Conservation (phyloP, 1,140 invertebrate species). For the Chrysomallon squamiferum region DNA sequence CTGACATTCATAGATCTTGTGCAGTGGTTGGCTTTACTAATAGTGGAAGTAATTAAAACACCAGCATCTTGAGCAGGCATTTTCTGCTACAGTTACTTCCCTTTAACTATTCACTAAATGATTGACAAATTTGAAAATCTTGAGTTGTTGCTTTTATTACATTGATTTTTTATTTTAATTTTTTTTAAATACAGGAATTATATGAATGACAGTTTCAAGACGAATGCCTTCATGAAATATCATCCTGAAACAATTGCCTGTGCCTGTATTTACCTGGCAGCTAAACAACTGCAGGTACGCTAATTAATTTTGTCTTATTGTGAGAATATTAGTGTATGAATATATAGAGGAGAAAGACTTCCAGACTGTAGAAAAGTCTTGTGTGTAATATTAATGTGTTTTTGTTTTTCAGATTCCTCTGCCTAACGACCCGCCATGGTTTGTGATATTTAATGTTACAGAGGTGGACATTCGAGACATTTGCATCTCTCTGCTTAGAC, state of each 20-base stretch:
- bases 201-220: conserved; percentile 98
- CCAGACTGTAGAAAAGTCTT: neutral
- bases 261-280: conserved; percentile 96
- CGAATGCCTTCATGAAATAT: conserved; percentile 95
- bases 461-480: conserved; percentile 87
- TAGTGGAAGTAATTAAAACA: too few relatives aligned
- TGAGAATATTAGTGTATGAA: too few relatives aligned
- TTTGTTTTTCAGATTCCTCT: conserved; percentile 71
- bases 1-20: too few relatives aligned
- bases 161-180: too few relatives aligned
- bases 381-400: conserved; percentile 4
- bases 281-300: conserved; percentile 77
- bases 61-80: too few relatives aligned
- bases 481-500: conserved; percentile 79
- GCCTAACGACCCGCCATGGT: conserved; percentile 90
- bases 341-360: neutral
- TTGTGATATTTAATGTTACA: conserved; percentile 79
- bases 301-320: neutral
- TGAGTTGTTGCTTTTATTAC: too few relatives aligned
- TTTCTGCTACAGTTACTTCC: too few relatives aligned
- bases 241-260: conserved; percentile 97
- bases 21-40: too few relatives aligned
- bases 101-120: too few relatives aligned
- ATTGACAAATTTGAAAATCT: too few relatives aligned
- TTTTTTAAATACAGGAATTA: conserved; percentile 78